Percentiles rank a stretch among this genome's conserved stretches.
phyloP scores from a whole-genome alignment of 2,113 vertebrate species.

The Equus przewalskii region DNA sequence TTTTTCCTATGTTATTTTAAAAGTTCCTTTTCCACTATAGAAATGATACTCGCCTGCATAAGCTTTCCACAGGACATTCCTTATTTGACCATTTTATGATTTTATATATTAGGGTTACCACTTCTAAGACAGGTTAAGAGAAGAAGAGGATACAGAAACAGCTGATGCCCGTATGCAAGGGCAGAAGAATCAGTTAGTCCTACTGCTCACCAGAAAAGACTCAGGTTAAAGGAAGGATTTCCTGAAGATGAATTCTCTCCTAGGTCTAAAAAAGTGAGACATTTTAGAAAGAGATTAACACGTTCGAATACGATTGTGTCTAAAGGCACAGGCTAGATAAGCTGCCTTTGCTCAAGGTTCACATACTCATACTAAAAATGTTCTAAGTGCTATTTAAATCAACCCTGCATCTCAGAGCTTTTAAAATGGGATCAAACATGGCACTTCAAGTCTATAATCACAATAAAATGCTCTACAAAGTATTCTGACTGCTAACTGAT shows the following conservation, averaged over 20 bases:
- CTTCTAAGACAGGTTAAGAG: not conserved
- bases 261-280: conserved; percentile 2
- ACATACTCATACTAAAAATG: not conserved
- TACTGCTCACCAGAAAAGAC: conserved; percentile 13
- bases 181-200: not conserved
- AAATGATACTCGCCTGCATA: not conserved
- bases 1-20: not conserved
- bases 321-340: not conserved
- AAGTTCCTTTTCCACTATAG: not conserved
- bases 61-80: not conserved
- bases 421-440: not conserved
- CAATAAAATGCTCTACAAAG: not conserved
- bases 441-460: not conserved
- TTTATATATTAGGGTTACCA: not conserved
- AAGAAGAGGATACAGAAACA: not conserved
- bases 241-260: not conserved
- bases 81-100: not conserved
- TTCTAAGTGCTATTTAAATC: not conserved
- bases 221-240: not conserved
- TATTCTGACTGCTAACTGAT: not conserved
- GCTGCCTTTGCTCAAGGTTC: not conserved
- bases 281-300: not conserved
- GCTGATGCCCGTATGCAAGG: not conserved
- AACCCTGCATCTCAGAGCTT: not conserved
- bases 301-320: conserved; percentile 32